phyloP scores from a whole-genome alignment of 1,140 invertebrate genomes.

The Zaprionus kolodkinae region DNA sequence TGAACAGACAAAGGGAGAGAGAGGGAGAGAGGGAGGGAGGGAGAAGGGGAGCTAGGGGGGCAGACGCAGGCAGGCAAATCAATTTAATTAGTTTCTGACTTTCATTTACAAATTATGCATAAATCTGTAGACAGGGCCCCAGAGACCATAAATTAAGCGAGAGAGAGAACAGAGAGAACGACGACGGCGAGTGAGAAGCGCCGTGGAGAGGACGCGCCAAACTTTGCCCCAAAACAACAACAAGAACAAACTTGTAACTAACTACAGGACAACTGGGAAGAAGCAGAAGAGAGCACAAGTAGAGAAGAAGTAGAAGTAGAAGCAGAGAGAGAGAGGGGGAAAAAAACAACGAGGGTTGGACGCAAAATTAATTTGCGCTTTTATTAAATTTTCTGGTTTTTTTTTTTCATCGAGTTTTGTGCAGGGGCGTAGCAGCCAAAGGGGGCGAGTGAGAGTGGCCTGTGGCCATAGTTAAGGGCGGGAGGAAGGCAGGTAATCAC shows the following conservation, averaged over 20 bases:
- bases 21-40: neutral
- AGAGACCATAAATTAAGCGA: constrained; percentile 79
- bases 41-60: neutral
- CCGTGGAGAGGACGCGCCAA: constrained; percentile 27
- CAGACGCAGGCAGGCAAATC: constrained; percentile 63
- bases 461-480: neutral
- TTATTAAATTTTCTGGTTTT: constrained; percentile 74
- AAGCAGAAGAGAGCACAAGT: neutral
- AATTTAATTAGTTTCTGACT: constrained; percentile 82
- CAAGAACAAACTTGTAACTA: constrained; percentile 76
- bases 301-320: constrained; percentile 7
- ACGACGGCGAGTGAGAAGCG: neutral
- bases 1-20: constrained; percentile 1
- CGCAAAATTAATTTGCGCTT: constrained; percentile 81
- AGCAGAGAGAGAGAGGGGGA: constrained; percentile 15
- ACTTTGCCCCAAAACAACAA: constrained; percentile 52
- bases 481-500: constrained; percentile 62
- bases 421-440: neutral
- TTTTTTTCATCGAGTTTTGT: constrained; percentile 17
- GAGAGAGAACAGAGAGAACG: neutral
- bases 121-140: constrained; percentile 80
- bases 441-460: neutral
- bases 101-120: constrained; percentile 82
- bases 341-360: constrained; percentile 65
- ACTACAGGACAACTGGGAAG: constrained; percentile 54